Percentiles rank a stretch among this genome's conserved stretches.
phyloP scores from a whole-genome alignment of 1,140 invertebrate species.

The Drosophila miranda region DNA sequence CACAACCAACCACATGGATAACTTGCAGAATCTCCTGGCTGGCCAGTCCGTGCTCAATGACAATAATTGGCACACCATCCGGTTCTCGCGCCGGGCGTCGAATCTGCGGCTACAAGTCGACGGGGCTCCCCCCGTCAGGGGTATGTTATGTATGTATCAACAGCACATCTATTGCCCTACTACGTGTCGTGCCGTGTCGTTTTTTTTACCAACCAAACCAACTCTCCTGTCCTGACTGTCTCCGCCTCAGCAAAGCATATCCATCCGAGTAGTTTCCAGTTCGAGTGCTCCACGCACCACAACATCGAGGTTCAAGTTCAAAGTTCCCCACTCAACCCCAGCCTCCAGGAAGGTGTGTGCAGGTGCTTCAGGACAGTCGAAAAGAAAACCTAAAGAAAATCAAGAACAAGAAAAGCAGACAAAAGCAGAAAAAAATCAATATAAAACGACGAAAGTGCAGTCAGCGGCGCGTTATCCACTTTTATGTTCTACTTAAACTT shows the following conservation, averaged over 20 bases:
- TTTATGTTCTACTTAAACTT: slow-evolving; percentile 53
- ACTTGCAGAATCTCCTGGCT: slow-evolving; percentile 88
- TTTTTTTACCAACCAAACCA: slow-evolving; percentile 64
- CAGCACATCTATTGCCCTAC: slow-evolving; percentile 84
- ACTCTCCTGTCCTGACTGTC: slow-evolving; percentile 11
- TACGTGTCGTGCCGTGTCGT: slow-evolving; percentile 83
- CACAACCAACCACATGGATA: slow-evolving; percentile 2
- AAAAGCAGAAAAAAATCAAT: slow-evolving; percentile 30
- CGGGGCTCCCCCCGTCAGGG: slow-evolving; percentile 89
- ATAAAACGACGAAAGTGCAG: slow-evolving; percentile 54
- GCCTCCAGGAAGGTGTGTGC: slow-evolving; percentile 44
- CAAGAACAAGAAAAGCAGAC: slow-evolving; percentile 9
- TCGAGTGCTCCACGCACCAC: slow-evolving; percentile 45
- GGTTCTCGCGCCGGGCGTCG: slow-evolving; percentile 91
- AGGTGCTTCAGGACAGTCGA: slow-evolving; percentile 43
- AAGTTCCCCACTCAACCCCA: slow-evolving; percentile 18
- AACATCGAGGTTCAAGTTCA: slow-evolving; percentile 48
- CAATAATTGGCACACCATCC: slow-evolving; percentile 96
- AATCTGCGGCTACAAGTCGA: slow-evolving; percentile 94
- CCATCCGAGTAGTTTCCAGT: slow-evolving; percentile 36
- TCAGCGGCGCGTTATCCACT: slow-evolving; percentile 54
- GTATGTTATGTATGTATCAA: slow-evolving; percentile 90
- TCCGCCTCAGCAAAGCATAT: slow-evolving; percentile 23
- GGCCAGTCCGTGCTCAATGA: slow-evolving; percentile 93
- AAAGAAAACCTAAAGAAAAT: slow-evolving; percentile 11